Conservation (phyloP, 2,797 vertebrate genomes). For the Mus spretus region DNA sequence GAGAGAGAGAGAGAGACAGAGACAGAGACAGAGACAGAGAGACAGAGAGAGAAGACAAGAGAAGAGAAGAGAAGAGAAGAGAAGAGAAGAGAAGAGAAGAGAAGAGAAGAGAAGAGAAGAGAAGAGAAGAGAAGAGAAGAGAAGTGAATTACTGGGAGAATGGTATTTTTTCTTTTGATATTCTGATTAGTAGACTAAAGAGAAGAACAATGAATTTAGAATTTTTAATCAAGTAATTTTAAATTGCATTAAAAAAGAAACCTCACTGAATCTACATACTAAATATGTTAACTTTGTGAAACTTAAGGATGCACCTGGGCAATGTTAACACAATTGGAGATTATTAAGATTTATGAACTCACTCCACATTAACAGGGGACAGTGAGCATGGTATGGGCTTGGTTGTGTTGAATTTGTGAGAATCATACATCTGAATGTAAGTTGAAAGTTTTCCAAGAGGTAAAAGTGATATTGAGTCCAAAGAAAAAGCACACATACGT, state of each 20-base stretch:
- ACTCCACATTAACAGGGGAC: slow-evolving; percentile 64
- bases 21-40: not conserved
- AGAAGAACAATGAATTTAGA: slow-evolving; percentile 64
- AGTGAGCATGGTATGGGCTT: slow-evolving; percentile 33
- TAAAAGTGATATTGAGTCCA: slow-evolving; percentile 1
- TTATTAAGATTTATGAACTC: slow-evolving; percentile 74
- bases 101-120: too few species aligned
- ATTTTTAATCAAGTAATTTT: slow-evolving; percentile 68
- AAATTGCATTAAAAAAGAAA: slow-evolving; percentile 59
- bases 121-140: not conserved
- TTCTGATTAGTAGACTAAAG: slow-evolving; percentile 53
- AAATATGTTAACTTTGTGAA: slow-evolving; percentile 70
- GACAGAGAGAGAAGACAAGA: too few species aligned
- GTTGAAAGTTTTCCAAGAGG: slow-evolving; percentile 18
- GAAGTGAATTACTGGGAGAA: slow-evolving; percentile 9
- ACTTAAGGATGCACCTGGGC: slow-evolving; percentile 68
- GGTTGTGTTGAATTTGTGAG: slow-evolving; percentile 63
- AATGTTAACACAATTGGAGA: slow-evolving; percentile 75
- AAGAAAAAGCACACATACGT: not conserved
- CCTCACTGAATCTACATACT: slow-evolving; percentile 54
- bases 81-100: too few species aligned
- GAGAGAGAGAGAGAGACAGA: not conserved
- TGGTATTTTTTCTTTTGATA: slow-evolving; percentile 59
- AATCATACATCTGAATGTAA: slow-evolving; percentile 67
- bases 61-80: too few species aligned